Conservation (phyloP, 2,113 vertebrate species). For the Sceloporus tristichus region DNA sequence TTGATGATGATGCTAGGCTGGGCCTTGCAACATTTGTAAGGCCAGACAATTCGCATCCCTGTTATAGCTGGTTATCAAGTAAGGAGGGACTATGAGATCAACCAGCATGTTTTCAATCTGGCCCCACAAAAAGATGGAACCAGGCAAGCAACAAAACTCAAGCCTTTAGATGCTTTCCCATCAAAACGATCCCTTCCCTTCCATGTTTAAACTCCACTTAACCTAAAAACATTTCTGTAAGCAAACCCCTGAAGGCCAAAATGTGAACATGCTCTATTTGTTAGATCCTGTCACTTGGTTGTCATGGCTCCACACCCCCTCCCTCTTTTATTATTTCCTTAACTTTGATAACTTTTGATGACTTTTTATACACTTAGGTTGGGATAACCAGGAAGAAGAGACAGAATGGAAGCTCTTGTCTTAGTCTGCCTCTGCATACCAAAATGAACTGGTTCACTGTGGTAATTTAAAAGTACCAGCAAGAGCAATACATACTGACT, state of each 20-base stretch:
- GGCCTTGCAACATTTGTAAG: too few relatives aligned
- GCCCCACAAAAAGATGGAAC: not conserved
- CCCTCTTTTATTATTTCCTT: not conserved
- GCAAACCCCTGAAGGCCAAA: constrained; percentile 1
- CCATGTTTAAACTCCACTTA: constrained; percentile 6
- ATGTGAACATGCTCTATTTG: not conserved
- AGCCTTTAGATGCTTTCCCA: constrained; percentile 1
- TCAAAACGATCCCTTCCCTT: not conserved
- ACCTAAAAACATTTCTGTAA: not conserved
- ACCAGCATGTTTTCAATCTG: not conserved
- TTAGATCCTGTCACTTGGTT: constrained; percentile 6
- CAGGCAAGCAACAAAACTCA: constrained; percentile 1
- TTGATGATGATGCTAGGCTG: too few relatives aligned
- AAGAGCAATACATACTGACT: not conserved
- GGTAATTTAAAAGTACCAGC: not conserved
- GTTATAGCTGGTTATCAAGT: not conserved
- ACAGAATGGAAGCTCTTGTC: not conserved
- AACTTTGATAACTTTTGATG: not conserved
- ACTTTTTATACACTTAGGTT: not conserved
- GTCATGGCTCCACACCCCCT: not conserved
- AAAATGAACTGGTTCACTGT: not conserved
- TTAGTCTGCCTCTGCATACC: not conserved
- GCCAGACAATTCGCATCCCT: too few relatives aligned
- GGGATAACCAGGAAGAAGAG: not conserved
- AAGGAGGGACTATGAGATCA: not conserved